These are phyloP conservation scores for Erebia palarica DNA, from an alignment of 2,888 invertebrate species.

Conservation along the genomic window DNA sequence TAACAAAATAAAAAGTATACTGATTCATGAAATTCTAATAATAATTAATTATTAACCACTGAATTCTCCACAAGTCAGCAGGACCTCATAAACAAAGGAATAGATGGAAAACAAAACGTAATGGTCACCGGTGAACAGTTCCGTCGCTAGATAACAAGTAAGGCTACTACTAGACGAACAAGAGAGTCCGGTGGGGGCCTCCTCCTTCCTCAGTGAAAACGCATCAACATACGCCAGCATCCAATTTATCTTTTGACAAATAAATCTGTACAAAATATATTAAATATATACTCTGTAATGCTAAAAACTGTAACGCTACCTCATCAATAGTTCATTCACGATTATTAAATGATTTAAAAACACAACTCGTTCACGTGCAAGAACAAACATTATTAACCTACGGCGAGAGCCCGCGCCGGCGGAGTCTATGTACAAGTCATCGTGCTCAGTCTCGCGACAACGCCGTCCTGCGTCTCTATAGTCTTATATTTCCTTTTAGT, in stretches of 20 bases:
- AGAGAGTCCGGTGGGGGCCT: conserved; percentile 66
- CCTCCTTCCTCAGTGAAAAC: conserved; percentile 77
- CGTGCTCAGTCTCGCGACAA: conserved; percentile 66
- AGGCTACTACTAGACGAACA: conserved; percentile 56
- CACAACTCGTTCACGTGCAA: conserved; percentile 80
- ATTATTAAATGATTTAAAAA: conserved; percentile 82
- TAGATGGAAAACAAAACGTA: conserved; percentile 69
- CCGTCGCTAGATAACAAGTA: conserved; percentile 25
- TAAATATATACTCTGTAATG: conserved; percentile 83
- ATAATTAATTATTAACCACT: conserved; percentile 70
- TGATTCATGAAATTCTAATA: conserved; percentile 75
- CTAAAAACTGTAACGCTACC: conserved; percentile 82
- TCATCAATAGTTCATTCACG: conserved; percentile 80
- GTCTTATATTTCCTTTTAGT: conserved; percentile 75
- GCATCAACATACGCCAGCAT: conserved; percentile 79
- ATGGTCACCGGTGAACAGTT: conserved; percentile 46
- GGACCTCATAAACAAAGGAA: conserved; percentile 82
- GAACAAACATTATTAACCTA: conserved; percentile 80
- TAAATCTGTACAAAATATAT: conserved; percentile 84
- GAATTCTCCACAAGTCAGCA: conserved; percentile 78
- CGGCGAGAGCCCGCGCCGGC: conserved; percentile 54
- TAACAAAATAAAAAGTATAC: conserved; percentile 81
- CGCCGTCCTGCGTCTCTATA: conserved; percentile 67
- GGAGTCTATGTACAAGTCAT: conserved; percentile 78
- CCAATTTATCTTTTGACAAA: conserved; percentile 84